A percentile compares a stretch with the other conserved stretches of the same genome.
Evolutionary conservation across 2,888 invertebrate genomes (phyloP).

Genomic region (Venustoraphidia nigricollis): DNA sequence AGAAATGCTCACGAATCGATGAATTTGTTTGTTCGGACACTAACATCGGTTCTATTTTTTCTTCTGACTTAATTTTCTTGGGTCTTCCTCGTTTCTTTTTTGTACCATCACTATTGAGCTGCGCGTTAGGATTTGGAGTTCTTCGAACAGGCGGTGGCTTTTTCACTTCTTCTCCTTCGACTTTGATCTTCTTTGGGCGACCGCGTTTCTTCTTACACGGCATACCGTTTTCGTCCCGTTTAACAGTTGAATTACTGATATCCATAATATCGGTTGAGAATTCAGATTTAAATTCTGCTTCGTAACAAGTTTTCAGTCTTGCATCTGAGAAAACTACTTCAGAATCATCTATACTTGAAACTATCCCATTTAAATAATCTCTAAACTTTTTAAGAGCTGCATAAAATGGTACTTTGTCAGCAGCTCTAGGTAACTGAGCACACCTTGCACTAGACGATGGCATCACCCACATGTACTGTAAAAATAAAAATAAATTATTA

Average conservation of each 20-base stretch:
- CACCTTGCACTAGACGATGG: slow-evolving; percentile 95
- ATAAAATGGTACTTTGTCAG: slow-evolving; percentile 97
- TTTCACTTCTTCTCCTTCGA: slow-evolving; percentile 48
- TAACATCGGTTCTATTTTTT: slow-evolving; percentile 31
- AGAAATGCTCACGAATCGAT: slow-evolving; percentile 31
- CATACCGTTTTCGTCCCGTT: slow-evolving; percentile 44
- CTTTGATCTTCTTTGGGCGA: slow-evolving; percentile 71
- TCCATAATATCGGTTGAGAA: slow-evolving; percentile 27
- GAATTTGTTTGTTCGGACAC: slow-evolving; percentile 31
- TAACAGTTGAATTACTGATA: slow-evolving; percentile 32
- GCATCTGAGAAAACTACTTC: slow-evolving; percentile 75
- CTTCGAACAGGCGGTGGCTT: slow-evolving; percentile 34
- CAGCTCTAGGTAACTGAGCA: slow-evolving; percentile 91
- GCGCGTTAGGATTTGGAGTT: slow-evolving; percentile 21
- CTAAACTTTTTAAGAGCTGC: slow-evolving; percentile 88
- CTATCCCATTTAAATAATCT: slow-evolving; percentile 80
- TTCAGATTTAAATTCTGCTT: slow-evolving; percentile 34
- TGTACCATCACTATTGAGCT: slow-evolving; percentile 42
- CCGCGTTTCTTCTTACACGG: slow-evolving; percentile 81
- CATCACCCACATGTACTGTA: slow-evolving; percentile 97
- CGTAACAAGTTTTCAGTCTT: slow-evolving; percentile 46
- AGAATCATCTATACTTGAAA: slow-evolving; percentile 69
- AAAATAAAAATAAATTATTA: slow-evolving; percentile 14
- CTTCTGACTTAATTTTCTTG: slow-evolving; percentile 65
- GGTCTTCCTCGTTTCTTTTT: slow-evolving; percentile 82